Evolutionary conservation across 2,797 vertebrate species (phyloP).

Genomic region (Pseudochirops cupreus): DNA sequence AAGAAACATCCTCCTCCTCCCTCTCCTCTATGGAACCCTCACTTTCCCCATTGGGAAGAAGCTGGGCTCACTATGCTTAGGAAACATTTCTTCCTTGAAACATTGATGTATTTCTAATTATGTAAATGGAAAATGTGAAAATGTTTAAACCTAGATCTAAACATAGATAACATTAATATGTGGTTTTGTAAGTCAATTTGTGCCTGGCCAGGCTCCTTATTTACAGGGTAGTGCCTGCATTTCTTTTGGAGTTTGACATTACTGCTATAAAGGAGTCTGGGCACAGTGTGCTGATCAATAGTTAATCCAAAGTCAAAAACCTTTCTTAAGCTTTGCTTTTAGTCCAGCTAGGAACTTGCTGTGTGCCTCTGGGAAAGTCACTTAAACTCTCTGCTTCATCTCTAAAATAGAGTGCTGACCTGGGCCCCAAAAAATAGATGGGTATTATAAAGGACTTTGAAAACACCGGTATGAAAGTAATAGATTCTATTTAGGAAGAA

Average conservation of each 20-base stretch:
- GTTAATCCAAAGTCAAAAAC: slow-evolving; percentile 58
- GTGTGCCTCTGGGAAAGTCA: slow-evolving; percentile 68
- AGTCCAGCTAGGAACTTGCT: slow-evolving; percentile 53
- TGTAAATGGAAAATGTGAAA: slow-evolving; percentile 60
- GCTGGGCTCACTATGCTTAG: slow-evolving; percentile 3
- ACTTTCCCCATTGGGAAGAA: neutral
- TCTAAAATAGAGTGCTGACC: slow-evolving; percentile 78
- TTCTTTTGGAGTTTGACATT: slow-evolving; percentile 12
- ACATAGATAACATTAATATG: neutral
- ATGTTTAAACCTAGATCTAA: neutral
- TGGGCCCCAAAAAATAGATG: slow-evolving; percentile 49
- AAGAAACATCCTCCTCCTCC: neutral
- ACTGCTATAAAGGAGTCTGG: slow-evolving; percentile 46
- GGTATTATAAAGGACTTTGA: slow-evolving; percentile 71
- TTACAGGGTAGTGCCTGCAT: neutral
- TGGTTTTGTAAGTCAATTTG: neutral
- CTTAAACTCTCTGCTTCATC: slow-evolving; percentile 72
- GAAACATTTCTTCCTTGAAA: slow-evolving; percentile 50
- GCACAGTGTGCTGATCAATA: slow-evolving; percentile 44
- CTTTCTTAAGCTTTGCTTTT: slow-evolving; percentile 58
- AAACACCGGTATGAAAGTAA: slow-evolving; percentile 73
- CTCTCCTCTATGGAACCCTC: neutral
- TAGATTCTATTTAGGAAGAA: slow-evolving; percentile 71
- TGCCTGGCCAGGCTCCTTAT: neutral
- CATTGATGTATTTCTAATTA: slow-evolving; percentile 63